A percentile compares a stretch with the other conserved stretches of the same genome.
Evolutionary conservation across 37 sponge, comb jelly and placozoan genomes (phyloP).

Genomic region (Eunapius fragilis): DNA sequence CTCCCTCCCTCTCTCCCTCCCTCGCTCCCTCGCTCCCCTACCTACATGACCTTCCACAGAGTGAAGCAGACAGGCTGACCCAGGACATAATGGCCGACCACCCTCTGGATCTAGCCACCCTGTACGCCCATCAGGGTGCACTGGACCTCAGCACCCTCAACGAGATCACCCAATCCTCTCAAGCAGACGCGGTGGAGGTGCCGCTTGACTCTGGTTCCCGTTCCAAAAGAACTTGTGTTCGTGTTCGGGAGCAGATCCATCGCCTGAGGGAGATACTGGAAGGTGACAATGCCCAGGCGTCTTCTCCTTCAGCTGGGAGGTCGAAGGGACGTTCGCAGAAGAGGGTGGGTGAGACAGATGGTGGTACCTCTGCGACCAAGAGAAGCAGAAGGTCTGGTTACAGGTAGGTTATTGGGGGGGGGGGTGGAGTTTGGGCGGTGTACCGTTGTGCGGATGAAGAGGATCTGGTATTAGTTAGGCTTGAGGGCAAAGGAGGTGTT

Average conservation of each 20-base stretch:
- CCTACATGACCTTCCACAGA: not conserved
- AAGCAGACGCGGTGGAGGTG: not conserved
- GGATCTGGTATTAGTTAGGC: too few species aligned
- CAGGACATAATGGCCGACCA: conserved; percentile 19
- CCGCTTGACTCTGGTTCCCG: conserved; percentile 3
- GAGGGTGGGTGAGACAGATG: not conserved
- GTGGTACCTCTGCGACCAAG: not conserved
- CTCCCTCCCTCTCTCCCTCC: conserved; percentile 38
- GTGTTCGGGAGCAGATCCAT: conserved; percentile 55
- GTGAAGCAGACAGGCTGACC: too few species aligned
- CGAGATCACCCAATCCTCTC: conserved; percentile 36
- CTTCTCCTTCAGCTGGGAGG: too few species aligned
- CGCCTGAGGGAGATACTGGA: conserved; percentile 59
- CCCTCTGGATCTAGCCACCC: conserved; percentile 40
- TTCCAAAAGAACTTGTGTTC: conserved; percentile 64
- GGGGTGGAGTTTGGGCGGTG: conserved; percentile 18
- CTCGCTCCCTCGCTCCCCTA: conserved; percentile 5
- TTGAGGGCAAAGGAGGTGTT: too few species aligned
- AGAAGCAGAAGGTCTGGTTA: not conserved
- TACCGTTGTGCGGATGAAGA: not conserved
- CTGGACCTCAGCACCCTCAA: conserved; percentile 64
- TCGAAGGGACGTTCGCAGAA: too few species aligned
- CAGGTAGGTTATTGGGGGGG: conserved; percentile 21
- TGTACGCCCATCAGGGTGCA: conserved; percentile 28
- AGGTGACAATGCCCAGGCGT: not conserved